phyloP scores from a whole-genome alignment of 2,888 invertebrate genomes.

The Oscheius sp. region DNA sequence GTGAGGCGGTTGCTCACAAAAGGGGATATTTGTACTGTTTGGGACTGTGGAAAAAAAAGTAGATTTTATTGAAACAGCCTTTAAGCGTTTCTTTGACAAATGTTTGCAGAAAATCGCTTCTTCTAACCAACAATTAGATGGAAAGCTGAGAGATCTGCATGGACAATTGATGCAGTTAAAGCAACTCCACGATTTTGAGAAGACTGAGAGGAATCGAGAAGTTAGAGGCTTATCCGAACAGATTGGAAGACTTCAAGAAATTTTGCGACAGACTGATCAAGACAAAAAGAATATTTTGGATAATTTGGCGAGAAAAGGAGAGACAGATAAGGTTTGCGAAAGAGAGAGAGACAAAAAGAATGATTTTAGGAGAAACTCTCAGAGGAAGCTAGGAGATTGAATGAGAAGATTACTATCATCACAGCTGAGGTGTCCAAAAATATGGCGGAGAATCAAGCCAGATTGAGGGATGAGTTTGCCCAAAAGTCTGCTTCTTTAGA shows the following conservation, averaged over 20 bases:
- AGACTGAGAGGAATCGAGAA: slow-evolving; percentile 59
- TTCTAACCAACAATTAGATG: slow-evolving; percentile 59
- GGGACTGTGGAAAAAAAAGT: no score
- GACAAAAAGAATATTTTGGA: slow-evolving; percentile 59
- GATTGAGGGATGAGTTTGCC: slow-evolving; percentile 59
- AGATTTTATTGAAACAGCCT: no score
- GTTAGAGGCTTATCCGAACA: slow-evolving; percentile 39
- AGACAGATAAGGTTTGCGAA: slow-evolving; percentile 56
- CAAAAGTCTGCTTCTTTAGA: slow-evolving; percentile 43
- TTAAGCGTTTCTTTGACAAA: not conserved
- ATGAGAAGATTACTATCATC: slow-evolving; percentile 64
- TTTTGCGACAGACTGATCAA: slow-evolving; percentile 60
- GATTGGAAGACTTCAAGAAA: slow-evolving; percentile 60
- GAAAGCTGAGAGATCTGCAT: slow-evolving; percentile 63
- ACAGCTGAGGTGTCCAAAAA: slow-evolving; percentile 62
- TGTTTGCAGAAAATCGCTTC: slow-evolving; percentile 58
- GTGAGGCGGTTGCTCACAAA: no score
- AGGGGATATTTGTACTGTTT: no score
- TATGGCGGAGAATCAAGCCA: slow-evolving; percentile 57
- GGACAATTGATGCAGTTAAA: slow-evolving; percentile 61
- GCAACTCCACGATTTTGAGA: slow-evolving; percentile 56
- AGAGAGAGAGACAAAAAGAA: not conserved
- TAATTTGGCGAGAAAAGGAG: slow-evolving; percentile 58
- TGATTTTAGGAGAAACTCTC: slow-evolving; percentile 50
- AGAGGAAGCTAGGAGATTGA: slow-evolving; percentile 63